phyloP scores from a whole-genome alignment of 2,113 vertebrate species.

The Natator depressus region DNA sequence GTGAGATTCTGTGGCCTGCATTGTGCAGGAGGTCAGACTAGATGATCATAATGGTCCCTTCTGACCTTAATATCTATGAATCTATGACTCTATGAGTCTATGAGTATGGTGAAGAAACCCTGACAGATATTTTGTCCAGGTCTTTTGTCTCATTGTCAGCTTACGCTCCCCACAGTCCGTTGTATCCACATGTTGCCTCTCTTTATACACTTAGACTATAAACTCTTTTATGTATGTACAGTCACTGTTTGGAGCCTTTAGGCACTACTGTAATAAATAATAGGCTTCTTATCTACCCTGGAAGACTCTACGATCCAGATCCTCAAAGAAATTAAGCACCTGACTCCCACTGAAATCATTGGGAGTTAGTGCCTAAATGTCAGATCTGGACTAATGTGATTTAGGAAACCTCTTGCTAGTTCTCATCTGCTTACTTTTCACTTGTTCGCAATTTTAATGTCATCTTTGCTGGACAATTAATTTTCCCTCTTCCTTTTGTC shows the following conservation, averaged over 20 bases:
- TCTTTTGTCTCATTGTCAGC: neutral
- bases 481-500: neutral
- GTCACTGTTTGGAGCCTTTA: neutral
- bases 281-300: accelerated
- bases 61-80: too few species aligned
- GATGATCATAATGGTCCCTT: too few species aligned
- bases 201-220: accelerated
- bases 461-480: accelerated
- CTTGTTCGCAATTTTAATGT: neutral
- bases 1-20: too few species aligned
- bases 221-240: neutral
- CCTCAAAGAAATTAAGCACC: neutral
- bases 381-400: neutral
- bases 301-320: neutral
- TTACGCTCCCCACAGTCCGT: neutral
- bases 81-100: too few species aligned
- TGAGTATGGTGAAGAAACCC: neutral
- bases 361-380: neutral
- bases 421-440: neutral
- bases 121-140: neutral
- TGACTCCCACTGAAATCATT: neutral
- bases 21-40: too few species aligned
- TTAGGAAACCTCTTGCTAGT: neutral
- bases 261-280: neutral
- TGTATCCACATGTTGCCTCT: neutral